Base-by-base conservation (phyloP, 2,113 vertebrate species). In the Thermophis baileyi region DNA sequence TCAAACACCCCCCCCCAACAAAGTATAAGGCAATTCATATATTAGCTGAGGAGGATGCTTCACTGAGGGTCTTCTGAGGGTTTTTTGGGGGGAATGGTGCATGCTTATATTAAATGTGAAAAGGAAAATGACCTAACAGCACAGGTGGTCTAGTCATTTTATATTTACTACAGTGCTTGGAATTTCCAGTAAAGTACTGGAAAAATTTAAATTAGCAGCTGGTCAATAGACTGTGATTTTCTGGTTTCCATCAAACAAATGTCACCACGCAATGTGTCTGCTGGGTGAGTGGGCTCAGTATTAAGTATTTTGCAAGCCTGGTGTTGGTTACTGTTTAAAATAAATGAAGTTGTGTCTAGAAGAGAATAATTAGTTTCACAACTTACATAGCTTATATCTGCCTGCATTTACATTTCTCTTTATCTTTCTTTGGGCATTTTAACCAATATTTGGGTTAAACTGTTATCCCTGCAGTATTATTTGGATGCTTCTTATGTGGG, bases 391-490 rank as follows among this genome's bases (percentile, higher is more conserved):
- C 93, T 97, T 96, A 97, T 94, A 94, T 97, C 91, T 95, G 95
- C 94, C 94, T 93, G 95, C 89, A 94, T 85, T 69, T 94, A 87
- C 97, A 91, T 93, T 96, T 96, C 74, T 96, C 8, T 96, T 96
- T 86, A 92, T 94, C 90, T 93, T 95, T 94, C 94, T 95, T 93
- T 95, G 95, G 94, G 92, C 92, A 90, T 93, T 96, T 89, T 95
- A 96, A 95, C 95, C 95, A 93, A 97, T 85, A 94, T 96, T 96
- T 89, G 92, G 92, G 93, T 96, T 94, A 94, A 74, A 46, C 54
- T 96, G 96, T 95, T 96, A 94, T 87, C 92, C 60, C 95, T 93
- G 94, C 92, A 91, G 89, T 95, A 96, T 96, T 94, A 93, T 94
- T 88, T 94, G 94, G 96, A 94, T 91, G 18, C 57, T 95, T 93